These are phyloP conservation scores for Tragelaphus strepsiceros DNA, from an alignment of 2,113 vertebrate genomes.

Conservation along the genomic window DNA sequence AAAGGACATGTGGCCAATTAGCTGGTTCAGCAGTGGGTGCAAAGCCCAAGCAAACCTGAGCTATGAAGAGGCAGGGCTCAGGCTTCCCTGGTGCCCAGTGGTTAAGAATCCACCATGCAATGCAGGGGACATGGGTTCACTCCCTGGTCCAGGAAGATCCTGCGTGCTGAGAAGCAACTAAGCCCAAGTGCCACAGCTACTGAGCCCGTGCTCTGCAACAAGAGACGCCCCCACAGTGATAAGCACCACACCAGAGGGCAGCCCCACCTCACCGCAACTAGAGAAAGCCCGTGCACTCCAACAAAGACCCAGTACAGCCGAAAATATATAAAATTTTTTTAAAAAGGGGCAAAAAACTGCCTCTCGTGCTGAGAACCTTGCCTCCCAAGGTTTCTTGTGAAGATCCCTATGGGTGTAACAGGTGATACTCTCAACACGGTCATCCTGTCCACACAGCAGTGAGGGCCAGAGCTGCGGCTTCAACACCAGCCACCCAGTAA, in stretches of 20 bases:
- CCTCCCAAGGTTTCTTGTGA: background rate
- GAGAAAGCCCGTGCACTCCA: background rate
- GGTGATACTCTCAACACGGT: background rate
- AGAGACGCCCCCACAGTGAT: background rate
- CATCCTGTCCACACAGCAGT: background rate
- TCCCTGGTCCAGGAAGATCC: background rate
- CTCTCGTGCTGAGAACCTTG: accelerated
- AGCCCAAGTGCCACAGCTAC: background rate
- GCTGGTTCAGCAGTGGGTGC: background rate
- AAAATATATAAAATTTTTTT: background rate
- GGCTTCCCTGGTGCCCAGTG: background rate
- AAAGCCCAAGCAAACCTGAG: background rate
- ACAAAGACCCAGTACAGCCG: background rate
- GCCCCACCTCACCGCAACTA: background rate
- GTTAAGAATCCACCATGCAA: background rate
- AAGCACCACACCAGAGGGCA: background rate
- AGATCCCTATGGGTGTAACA: background rate
- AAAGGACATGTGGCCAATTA: background rate
- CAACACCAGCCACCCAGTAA: background rate
- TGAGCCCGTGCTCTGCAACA: background rate
- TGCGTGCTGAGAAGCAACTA: background rate
- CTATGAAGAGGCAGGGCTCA: background rate
- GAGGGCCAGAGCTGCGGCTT: background rate
- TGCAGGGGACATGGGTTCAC: background rate
- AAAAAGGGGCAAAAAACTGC: background rate